Evolutionary conservation across 2,113 vertebrate genomes (phyloP).

Genomic region (Lycocorax pyrrhopterus): DNA sequence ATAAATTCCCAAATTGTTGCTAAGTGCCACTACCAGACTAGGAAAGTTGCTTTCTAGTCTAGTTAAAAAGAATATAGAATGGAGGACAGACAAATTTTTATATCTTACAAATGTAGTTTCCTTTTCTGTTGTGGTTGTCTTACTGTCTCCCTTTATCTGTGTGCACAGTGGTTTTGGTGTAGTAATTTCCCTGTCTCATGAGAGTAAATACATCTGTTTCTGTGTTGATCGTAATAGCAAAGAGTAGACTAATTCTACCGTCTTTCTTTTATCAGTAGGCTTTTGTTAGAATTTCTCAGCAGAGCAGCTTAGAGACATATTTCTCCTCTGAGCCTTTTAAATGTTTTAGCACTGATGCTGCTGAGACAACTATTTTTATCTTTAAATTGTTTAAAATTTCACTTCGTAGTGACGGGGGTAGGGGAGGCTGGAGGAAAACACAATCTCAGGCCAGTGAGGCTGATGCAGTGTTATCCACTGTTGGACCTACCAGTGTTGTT

Average conservation of each 20-base stretch:
- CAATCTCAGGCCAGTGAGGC: neutral
- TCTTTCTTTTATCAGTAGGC: neutral
- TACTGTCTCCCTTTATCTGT: neutral
- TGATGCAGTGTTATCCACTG: neutral
- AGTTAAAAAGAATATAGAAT: neutral
- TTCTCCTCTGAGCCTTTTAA: neutral
- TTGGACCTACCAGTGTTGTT: fast-evolving
- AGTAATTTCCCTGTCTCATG: neutral
- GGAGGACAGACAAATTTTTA: neutral
- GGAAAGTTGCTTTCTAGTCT: neutral
- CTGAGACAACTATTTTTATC: neutral
- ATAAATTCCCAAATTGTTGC: neutral
- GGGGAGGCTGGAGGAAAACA: neutral
- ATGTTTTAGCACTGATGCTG: neutral
- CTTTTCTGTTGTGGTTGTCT: neutral
- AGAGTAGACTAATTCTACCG: neutral
- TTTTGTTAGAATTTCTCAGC: neutral
- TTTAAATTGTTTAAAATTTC: neutral
- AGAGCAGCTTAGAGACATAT: neutral
- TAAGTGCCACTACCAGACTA: neutral
- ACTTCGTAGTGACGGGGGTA: neutral
- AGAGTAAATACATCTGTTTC: neutral
- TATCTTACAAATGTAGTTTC: neutral
- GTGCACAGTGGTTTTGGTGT: neutral
- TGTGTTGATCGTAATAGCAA: neutral